Conservation (phyloP, 2,888 invertebrate genomes). For the Tetramorium bicarinatum region DNA sequence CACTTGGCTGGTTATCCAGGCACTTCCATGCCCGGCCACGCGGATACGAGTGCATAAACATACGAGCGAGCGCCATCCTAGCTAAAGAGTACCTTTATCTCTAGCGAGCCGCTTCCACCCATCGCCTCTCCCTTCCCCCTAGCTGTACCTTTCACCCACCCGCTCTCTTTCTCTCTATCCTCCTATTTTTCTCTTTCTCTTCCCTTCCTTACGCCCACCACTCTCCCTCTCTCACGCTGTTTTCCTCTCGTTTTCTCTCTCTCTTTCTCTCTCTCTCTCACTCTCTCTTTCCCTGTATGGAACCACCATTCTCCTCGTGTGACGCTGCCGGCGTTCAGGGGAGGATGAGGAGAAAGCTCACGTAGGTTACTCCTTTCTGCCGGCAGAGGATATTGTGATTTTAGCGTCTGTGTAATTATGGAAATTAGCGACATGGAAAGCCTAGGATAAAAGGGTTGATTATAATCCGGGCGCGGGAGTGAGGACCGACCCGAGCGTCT, state of each 20-base stretch:
- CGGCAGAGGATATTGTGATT: constrained; percentile 86
- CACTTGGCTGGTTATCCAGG: constrained; percentile 86
- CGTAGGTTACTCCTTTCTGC: constrained; percentile 85
- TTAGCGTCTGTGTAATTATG: constrained; percentile 87
- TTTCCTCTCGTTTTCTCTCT: constrained; percentile 58
- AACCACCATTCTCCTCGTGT: constrained; percentile 78
- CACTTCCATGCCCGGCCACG: constrained; percentile 86
- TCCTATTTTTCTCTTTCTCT: constrained; percentile 47
- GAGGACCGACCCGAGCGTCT: constrained; percentile 73
- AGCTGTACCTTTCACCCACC: constrained; percentile 60
- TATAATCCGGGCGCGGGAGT: constrained; percentile 85
- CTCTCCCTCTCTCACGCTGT: constrained; percentile 61
- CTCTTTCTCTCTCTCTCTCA: constrained; percentile 60
- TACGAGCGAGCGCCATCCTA: constrained; percentile 84
- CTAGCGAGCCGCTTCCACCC: constrained; percentile 82
- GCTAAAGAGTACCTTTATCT: constrained; percentile 85
- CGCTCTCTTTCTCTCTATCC: constrained; percentile 65
- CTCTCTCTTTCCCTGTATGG: constrained; percentile 69
- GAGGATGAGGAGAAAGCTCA: constrained; percentile 77
- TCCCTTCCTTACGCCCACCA: constrained; percentile 28
- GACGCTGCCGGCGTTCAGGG: constrained; percentile 69
- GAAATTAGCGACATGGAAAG: constrained; percentile 87
- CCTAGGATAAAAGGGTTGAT: constrained; percentile 87
- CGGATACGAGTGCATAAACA: constrained; percentile 86
- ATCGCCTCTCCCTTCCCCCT: constrained; percentile 59